Conservation (phyloP, 2,888 invertebrate genomes). For the Candidula unifasciata region DNA sequence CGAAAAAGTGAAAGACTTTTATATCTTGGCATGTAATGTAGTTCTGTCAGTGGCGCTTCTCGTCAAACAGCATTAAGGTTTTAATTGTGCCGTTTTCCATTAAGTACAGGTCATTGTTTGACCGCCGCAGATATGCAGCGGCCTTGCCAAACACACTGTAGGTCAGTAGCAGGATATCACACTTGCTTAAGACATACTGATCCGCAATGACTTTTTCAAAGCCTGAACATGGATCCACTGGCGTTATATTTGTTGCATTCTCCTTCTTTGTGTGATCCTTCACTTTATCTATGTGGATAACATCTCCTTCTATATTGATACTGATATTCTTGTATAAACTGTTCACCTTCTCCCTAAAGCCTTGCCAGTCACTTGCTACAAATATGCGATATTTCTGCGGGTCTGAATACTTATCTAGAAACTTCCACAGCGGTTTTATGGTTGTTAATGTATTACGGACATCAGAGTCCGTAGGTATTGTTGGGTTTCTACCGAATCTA, state of each 20-base stretch:
- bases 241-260: constrained; percentile 3
- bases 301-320: constrained; percentile 56
- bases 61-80: constrained; percentile 55
- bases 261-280: constrained; percentile 6
- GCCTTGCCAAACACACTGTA: constrained; percentile 60
- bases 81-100: constrained; percentile 55
- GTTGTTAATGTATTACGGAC: constrained; percentile 55
- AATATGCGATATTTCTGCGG: constrained; percentile 55
- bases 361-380: constrained; percentile 59
- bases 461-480: constrained; percentile 57
- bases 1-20: no score
- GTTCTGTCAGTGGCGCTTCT: constrained; percentile 34
- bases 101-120: constrained; percentile 55
- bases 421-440: constrained; percentile 57
- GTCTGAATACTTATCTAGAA: constrained; percentile 55
- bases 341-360: constrained; percentile 53
- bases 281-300: constrained; percentile 59
- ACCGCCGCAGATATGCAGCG: constrained; percentile 57
- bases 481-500: constrained; percentile 58
- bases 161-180: constrained; percentile 58
- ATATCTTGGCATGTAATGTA: neutral
- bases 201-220: constrained; percentile 59
- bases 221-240: constrained; percentile 52
- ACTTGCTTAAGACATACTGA: constrained; percentile 56
- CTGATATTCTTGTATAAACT: constrained; percentile 52